Evolutionary conservation across 2,113 vertebrate genomes (phyloP).

Genomic region (Toxotes chatareus): DNA sequence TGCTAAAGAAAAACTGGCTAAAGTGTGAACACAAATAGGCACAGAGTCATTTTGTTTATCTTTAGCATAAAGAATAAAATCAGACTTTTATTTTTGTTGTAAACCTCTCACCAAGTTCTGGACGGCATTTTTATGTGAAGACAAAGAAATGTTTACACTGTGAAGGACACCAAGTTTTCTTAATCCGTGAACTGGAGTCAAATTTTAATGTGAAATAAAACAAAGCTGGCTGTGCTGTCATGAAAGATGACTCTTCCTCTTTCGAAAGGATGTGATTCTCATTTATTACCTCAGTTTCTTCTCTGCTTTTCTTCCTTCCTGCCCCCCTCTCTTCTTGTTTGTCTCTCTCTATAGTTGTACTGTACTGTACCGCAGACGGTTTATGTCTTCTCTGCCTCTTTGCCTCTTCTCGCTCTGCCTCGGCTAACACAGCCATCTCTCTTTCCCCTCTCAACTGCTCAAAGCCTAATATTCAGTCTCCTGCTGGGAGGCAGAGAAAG

Average conservation of each 20-base stretch:
- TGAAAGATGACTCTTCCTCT: not conserved
- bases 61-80: not conserved
- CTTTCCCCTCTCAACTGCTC: slow-evolving; percentile 38
- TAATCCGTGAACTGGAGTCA: not conserved
- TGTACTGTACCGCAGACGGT: slow-evolving; percentile 15
- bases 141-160: slow-evolving; percentile 6
- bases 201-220: not conserved
- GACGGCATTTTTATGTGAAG: not conserved
- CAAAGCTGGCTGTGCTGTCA: not conserved
- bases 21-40: not conserved
- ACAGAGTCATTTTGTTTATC: not conserved
- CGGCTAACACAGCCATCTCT: slow-evolving; percentile 28
- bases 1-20: not conserved
- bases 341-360: not conserved
- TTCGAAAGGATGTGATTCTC: not conserved
- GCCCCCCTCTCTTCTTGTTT: not conserved
- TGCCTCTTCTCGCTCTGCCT: slow-evolving; percentile 8
- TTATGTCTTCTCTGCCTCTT: slow-evolving; percentile 24
- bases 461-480: slow-evolving; percentile 55
- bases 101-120: not conserved
- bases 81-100: not conserved
- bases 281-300: slow-evolving; percentile 6
- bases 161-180: not conserved
- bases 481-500: slow-evolving; percentile 60
- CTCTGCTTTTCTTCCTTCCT: not conserved